A percentile compares a stretch with the other conserved stretches of the same genome.
Evolutionary conservation across 2,113 vertebrate species (phyloP).

Genomic region (Trogon melanurus): DNA sequence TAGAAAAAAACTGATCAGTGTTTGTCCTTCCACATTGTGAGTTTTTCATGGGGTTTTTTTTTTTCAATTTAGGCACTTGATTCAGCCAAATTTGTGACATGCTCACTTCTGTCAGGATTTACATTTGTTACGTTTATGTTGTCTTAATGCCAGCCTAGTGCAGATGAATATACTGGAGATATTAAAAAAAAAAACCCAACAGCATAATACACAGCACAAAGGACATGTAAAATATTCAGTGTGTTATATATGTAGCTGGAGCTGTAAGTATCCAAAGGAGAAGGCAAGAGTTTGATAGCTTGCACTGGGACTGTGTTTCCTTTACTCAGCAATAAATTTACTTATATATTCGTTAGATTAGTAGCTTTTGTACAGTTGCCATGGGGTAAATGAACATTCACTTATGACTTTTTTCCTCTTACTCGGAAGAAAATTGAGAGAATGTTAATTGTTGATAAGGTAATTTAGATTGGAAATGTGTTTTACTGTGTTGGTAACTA

Average conservation of each 20-base stretch:
- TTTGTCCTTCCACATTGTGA: not conserved
- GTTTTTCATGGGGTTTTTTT: not conserved
- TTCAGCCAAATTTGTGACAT: not conserved
- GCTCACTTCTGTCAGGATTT: not conserved
- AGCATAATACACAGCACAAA: not conserved
- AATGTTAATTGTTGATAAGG: not conserved
- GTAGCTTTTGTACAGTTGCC: not conserved
- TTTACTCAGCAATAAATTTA: not conserved
- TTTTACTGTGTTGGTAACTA: not conserved
- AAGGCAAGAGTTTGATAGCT: not conserved
- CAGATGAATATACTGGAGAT: not conserved
- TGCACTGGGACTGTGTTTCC: not conserved
- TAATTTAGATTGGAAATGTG: not conserved
- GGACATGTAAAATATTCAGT: not conserved
- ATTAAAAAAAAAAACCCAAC: not conserved
- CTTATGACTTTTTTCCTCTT: not conserved
- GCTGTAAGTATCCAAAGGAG: not conserved
- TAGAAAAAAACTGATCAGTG: fast-evolving
- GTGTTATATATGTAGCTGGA: not conserved
- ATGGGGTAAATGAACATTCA: not conserved
- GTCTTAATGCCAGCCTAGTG: not conserved
- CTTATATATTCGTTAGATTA: not conserved
- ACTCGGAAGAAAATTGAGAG: not conserved
- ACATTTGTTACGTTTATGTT: not conserved
- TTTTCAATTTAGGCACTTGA: not conserved